These are phyloP conservation scores for Chunga burmeisteri DNA, from an alignment of 2,113 vertebrate genomes.

Conservation along the genomic window DNA sequence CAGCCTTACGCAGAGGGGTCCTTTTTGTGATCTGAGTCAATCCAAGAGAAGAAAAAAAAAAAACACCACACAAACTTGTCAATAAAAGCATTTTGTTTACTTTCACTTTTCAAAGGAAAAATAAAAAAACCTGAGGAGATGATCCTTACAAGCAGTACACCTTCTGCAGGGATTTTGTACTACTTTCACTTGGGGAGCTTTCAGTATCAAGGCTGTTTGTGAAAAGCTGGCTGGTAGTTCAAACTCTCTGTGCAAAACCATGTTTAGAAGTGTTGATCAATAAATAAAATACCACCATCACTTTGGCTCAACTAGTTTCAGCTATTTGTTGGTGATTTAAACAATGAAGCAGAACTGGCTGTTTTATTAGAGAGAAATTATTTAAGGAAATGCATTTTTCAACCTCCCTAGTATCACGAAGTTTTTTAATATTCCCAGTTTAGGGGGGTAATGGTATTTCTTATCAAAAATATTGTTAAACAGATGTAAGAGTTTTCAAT, in stretches of 20 bases:
- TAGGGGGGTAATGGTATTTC: accelerated
- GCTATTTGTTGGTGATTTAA: background rate
- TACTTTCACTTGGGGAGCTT: accelerated
- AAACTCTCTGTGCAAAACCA: background rate
- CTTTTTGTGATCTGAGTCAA: background rate
- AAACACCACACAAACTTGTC: no score
- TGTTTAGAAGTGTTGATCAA: background rate
- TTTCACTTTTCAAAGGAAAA: background rate
- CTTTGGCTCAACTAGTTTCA: background rate
- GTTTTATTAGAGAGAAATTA: background rate
- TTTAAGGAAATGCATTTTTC: background rate
- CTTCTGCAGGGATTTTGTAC: background rate
- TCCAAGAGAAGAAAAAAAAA: background rate
- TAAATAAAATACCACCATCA: background rate
- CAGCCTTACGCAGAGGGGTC: accelerated
- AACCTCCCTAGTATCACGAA: background rate
- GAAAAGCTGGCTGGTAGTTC: background rate
- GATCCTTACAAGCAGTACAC: background rate
- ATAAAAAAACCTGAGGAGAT: accelerated
- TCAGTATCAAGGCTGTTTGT: background rate
- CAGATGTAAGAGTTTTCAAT: background rate
- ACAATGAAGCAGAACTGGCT: background rate
- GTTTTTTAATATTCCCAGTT: background rate
- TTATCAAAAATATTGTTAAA: background rate
- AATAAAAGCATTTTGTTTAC: background rate